A percentile compares a stretch with the other conserved stretches of the same genome.
Evolutionary conservation across 2,113 vertebrate species (phyloP).

Genomic region (Naja naja): DNA sequence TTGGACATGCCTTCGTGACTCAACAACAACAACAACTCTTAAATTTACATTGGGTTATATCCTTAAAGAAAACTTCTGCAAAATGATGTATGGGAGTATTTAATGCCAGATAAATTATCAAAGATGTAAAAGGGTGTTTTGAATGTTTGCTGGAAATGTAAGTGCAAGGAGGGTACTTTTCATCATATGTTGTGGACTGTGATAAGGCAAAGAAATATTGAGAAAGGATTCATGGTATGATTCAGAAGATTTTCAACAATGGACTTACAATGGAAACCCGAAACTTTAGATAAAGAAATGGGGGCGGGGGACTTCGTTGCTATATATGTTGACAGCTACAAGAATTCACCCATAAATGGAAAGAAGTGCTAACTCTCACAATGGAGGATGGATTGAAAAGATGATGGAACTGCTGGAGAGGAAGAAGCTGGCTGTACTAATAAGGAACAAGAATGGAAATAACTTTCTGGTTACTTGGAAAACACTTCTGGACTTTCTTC

Average conservation of each 20-base stretch:
- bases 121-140: not conserved
- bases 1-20: not conserved
- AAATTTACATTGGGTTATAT: not conserved
- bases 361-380: not conserved
- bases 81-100: not conserved
- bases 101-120: not conserved
- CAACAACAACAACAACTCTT: not conserved
- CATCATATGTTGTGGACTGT: not conserved
- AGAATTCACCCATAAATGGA: not conserved
- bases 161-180: not conserved
- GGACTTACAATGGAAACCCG: not conserved
- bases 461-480: not conserved
- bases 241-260: not conserved
- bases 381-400: not conserved
- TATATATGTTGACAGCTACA: not conserved
- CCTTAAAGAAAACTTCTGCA: not conserved
- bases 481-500: not conserved
- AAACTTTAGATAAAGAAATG: not conserved
- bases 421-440: not conserved
- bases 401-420: not conserved
- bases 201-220: not conserved
- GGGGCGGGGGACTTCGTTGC: not conserved
- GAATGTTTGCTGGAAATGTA: not conserved
- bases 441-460: not conserved
- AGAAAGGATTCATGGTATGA: not conserved